phyloP scores from a whole-genome alignment of 2,113 vertebrate species.

The Corvus moneduloides region DNA sequence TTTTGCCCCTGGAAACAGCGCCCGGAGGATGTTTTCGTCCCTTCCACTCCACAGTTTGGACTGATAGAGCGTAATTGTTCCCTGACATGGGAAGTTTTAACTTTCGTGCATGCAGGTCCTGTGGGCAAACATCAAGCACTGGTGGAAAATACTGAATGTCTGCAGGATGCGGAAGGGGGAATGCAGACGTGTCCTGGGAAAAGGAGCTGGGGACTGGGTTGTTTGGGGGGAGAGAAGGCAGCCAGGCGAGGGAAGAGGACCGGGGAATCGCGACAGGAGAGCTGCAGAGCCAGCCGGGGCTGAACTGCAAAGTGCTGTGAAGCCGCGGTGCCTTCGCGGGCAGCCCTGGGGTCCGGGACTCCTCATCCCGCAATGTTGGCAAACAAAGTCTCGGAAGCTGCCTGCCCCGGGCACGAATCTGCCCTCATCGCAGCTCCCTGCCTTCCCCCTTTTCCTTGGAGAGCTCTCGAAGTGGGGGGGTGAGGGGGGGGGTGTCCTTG shows the following conservation, averaged over 20 bases:
- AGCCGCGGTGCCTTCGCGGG: not conserved
- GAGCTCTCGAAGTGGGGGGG: not conserved
- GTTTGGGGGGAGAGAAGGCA: not conserved
- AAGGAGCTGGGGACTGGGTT: not conserved
- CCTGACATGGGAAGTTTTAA: conserved; percentile 51
- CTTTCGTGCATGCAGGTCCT: conserved; percentile 45
- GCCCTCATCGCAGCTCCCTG: not conserved
- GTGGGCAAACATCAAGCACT: not conserved
- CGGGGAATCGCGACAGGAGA: not conserved
- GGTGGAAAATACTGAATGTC: not conserved
- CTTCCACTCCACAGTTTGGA: not conserved
- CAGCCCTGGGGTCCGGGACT: conserved; percentile 11
- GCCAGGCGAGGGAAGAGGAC: not conserved
- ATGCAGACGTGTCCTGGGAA: not conserved
- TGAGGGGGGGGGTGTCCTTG: not conserved
- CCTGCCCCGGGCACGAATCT: not conserved
- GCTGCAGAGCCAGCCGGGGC: conserved; percentile 5
- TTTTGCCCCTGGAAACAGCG: not conserved
- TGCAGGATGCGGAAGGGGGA: not conserved
- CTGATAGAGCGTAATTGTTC: not conserved
- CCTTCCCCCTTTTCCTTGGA: not conserved
- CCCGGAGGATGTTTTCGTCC: not conserved
- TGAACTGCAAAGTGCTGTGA: not conserved
- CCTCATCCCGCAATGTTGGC: not conserved
- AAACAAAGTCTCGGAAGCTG: conserved; percentile 1